These are phyloP conservation scores for Hyla sarda DNA, from an alignment of 2,113 vertebrate genomes.

Conservation along the genomic window DNA sequence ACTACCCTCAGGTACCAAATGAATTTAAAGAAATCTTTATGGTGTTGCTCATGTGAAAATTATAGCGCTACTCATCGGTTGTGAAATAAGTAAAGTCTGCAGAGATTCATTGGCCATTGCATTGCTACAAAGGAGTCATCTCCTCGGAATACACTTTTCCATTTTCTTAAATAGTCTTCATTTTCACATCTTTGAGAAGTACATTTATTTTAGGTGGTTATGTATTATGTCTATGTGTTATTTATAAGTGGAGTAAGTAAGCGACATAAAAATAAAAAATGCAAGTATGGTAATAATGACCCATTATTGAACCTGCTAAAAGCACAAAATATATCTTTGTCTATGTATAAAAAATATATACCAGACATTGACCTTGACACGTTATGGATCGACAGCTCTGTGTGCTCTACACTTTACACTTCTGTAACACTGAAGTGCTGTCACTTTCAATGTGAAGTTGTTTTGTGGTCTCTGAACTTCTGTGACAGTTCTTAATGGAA, in stretches of 20 bases:
- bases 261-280: not conserved
- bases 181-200: not conserved
- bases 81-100: not conserved
- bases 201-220: not conserved
- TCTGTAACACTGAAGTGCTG: not conserved
- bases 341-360: not conserved
- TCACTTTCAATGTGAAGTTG: conserved; percentile 14
- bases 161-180: not conserved
- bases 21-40: no score
- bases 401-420: not conserved
- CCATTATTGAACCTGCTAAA: not conserved
- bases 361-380: not conserved
- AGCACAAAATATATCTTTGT: not conserved
- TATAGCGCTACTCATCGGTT: no score
- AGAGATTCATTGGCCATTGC: not conserved
- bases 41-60: no score
- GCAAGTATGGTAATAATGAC: not conserved
- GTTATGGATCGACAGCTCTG: not conserved
- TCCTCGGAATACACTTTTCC: not conserved
- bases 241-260: no score
- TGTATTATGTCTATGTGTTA: not conserved
- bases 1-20: no score
- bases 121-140: not conserved
- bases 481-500: not conserved
- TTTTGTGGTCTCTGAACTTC: not conserved